Conservation (phyloP, 64 coral and sea anemone species). For the Orbicella faveolata region DNA sequence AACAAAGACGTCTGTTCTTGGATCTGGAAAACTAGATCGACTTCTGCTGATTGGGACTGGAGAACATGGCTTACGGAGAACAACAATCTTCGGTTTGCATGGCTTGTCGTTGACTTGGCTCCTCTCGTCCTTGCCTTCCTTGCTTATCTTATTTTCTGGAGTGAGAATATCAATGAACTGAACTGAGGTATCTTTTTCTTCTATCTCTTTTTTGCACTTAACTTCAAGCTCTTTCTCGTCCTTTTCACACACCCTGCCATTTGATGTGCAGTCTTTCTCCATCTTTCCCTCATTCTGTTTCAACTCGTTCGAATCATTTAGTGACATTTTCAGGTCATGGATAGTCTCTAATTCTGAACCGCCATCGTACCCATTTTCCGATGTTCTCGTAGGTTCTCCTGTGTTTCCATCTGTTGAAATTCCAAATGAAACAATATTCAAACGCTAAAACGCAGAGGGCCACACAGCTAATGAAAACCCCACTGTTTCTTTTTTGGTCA, state of each 20-base stretch:
- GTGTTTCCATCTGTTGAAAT: background rate
- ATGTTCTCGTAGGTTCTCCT: background rate
- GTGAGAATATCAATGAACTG: background rate
- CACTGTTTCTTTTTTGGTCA: too few relatives aligned
- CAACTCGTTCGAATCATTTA: background rate
- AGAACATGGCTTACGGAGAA: slow-evolving; percentile 11
- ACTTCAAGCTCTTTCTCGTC: background rate
- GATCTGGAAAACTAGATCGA: background rate
- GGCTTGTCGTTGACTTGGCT: background rate
- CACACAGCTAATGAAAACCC: background rate
- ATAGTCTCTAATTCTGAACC: background rate
- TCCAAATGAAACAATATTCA: background rate
- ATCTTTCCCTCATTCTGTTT: background rate
- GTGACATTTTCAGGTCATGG: background rate
- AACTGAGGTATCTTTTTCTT: background rate
- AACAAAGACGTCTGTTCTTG: slow-evolving; percentile 10
- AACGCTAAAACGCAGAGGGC: background rate
- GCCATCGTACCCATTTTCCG: background rate
- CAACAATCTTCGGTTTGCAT: background rate
- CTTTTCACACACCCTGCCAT: background rate
- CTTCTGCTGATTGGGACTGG: slow-evolving; percentile 5
- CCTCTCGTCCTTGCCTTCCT: background rate
- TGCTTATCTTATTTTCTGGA: background rate
- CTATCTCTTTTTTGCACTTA: background rate
- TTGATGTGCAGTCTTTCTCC: background rate